Evolutionary conservation across 2,888 invertebrate genomes (phyloP), one percentile per base, ranked within the genome.

Genomic region (Antitype chi): DNA sequence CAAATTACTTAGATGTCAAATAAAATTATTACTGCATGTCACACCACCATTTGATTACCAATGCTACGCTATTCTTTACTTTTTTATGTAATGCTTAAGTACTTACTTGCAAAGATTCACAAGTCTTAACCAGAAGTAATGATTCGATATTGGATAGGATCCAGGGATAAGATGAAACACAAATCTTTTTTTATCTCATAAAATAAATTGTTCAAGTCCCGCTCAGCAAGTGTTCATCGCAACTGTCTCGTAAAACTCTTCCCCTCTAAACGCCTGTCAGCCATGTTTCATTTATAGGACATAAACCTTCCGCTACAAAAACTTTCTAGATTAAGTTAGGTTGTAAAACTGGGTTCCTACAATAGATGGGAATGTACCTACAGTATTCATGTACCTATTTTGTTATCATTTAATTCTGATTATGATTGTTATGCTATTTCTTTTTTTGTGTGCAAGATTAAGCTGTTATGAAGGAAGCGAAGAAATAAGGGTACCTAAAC

Each of bases 211-310:
- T 73, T 68, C 53, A 68, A 60, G 43, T 23, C 28, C 32, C 20
- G 11, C 55, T 71, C 47, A 64, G 20, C 4, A 62, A 62, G 32
- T 55, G 59, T 57, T 70, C 67, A 70, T 76, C 73, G 55, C 68
- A 83, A 32, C 70, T 75, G 63, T 32, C 73, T 86, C 84, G 68
- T 83, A 84, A 78, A 84, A 77, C 60, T n/a, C 38, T 20, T 13
- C 28, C 47, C 15, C 28, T 57, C 60, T 76, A 60, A 72, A 63
- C 43, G 84, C 28, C 38, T 74, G n/a, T 53, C 73, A 28, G 60
- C 17, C 71, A 74, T 71, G 55, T 62, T 76, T 69, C n/a, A 64
- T 70, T 28, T 38, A 47, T 72, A 60, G 25, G 11, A 38, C 62
- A 62, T 78, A 71, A 75, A 68, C 47, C 60, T 78, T 64, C 25